These are phyloP conservation scores for Acropternis orthonyx DNA, from an alignment of 2,797 vertebrate species.

Conservation along the genomic window DNA sequence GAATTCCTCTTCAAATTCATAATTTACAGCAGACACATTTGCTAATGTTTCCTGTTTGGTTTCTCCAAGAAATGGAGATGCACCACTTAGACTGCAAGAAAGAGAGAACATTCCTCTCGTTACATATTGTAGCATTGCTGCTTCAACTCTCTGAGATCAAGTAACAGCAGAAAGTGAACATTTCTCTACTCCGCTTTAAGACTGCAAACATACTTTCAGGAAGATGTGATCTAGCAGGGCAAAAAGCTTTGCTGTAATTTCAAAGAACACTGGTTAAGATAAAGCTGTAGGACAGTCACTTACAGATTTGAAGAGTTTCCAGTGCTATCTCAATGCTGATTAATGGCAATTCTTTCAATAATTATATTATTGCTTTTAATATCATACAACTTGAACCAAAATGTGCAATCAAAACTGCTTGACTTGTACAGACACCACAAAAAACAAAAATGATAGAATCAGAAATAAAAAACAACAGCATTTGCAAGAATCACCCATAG, in stretches of 20 bases:
- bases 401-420: not conserved
- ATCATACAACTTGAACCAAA: not conserved
- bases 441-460: not conserved
- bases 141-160: not conserved
- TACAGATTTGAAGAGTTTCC: not conserved
- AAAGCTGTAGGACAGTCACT: not conserved
- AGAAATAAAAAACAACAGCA: not conserved
- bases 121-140: not conserved
- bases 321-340: not conserved
- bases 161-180: fast-evolving
- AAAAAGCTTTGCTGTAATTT: not conserved
- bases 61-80: slow-evolving; percentile 96
- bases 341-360: not conserved
- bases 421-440: not conserved
- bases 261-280: not conserved
- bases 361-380: not conserved
- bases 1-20: slow-evolving; percentile 95
- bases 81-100: slow-evolving; percentile 87
- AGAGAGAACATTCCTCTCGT: not conserved
- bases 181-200: not conserved
- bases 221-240: not conserved
- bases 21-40: slow-evolving; percentile 96
- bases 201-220: not conserved
- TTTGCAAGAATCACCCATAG: not conserved
- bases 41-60: slow-evolving; percentile 97